A percentile compares a stretch with the other conserved stretches of the same genome.
These are phyloP conservation scores for Tyrophagus putrescentiae DNA, from an alignment of 1,140 invertebrate genomes.

Conservation along the genomic window DNA sequence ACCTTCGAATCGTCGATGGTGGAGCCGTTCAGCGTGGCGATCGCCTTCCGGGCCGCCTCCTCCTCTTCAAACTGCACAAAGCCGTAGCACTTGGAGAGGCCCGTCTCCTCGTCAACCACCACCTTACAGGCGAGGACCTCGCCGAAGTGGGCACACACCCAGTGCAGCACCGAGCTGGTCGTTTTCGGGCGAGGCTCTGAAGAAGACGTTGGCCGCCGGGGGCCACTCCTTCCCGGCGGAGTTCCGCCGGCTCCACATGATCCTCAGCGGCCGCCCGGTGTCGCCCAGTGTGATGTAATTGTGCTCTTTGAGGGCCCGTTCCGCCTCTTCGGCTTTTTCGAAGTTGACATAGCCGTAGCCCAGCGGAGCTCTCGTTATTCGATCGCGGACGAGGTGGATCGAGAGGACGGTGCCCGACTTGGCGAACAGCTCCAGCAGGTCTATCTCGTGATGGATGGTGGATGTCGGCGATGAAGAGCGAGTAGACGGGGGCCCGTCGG, in stretches of 20 bases:
- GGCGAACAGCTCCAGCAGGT: slow-evolving; percentile 98
- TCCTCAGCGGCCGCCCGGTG: slow-evolving; percentile 90
- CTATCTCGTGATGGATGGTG: too few species aligned
- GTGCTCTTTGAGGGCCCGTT: slow-evolving; percentile 97
- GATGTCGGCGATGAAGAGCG: too few species aligned
- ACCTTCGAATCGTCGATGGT: slow-evolving; percentile 80
- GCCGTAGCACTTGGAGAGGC: slow-evolving; percentile 91
- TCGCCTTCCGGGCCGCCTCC: slow-evolving; percentile 85
- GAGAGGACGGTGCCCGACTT: slow-evolving; percentile 91
- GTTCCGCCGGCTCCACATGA: slow-evolving; percentile 99
- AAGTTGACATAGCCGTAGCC: slow-evolving; percentile 99
- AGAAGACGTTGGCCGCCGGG: slow-evolving; percentile 98
- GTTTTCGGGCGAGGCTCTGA: slow-evolving; percentile 94
- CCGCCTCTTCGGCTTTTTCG: slow-evolving; percentile 95
- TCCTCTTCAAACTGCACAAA: slow-evolving; percentile 99
- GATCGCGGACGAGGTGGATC: slow-evolving; percentile 93
- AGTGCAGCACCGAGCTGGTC: slow-evolving; percentile 99
- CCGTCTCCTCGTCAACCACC: slow-evolving; percentile 91
- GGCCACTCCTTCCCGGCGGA: slow-evolving; percentile 95
- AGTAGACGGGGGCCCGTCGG: too few species aligned
- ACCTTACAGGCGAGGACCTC: slow-evolving; percentile 98
- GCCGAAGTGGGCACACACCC: slow-evolving; percentile 98
- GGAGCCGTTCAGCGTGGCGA: slow-evolving; percentile 71
- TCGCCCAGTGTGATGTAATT: slow-evolving; percentile 97
- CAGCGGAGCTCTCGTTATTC: slow-evolving; percentile 86